Conservation (phyloP, 1,140 invertebrate species). For the Trachymyrmex septentrionalis region DNA sequence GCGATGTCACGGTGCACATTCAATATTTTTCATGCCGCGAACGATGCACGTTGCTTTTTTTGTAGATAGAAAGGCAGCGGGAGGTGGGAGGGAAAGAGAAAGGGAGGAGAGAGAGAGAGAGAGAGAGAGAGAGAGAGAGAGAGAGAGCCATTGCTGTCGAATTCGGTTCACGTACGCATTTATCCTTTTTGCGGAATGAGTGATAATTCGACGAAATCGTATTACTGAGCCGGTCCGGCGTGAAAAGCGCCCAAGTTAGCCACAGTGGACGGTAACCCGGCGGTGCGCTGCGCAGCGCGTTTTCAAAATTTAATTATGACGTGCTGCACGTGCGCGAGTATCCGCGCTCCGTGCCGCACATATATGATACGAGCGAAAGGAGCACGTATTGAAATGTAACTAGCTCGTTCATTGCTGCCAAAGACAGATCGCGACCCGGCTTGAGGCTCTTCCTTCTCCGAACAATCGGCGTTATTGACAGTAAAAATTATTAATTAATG, state of each 20-base stretch:
- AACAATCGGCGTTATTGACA: not conserved
- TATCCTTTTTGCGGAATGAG: constrained; percentile 84
- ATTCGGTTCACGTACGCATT: constrained; percentile 82
- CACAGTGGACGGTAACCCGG: constrained; percentile 73
- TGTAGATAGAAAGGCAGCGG: constrained; percentile 23
- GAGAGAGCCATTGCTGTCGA: constrained; percentile 26
- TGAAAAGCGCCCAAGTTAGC: constrained; percentile 83
- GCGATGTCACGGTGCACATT: constrained; percentile 51
- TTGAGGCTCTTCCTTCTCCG: not conserved
- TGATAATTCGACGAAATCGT: constrained; percentile 83
- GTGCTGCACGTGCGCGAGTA: constrained; percentile 76
- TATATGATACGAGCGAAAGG: constrained; percentile 78
- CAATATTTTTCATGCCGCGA: constrained; percentile 61
- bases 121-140: not conserved
- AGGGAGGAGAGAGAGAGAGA: not conserved
- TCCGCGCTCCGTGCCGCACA: constrained; percentile 74
- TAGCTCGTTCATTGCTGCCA: constrained; percentile 46
- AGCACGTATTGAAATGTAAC: constrained; percentile 73
- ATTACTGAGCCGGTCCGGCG: constrained; percentile 80
- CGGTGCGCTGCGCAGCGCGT: constrained; percentile 72
- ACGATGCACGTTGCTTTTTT: constrained; percentile 50
- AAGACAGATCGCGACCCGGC: not conserved
- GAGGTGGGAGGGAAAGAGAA: not conserved
- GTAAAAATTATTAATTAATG: constrained; percentile 13
- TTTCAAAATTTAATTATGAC: constrained; percentile 82